Conservation (phyloP, 1,140 invertebrate genomes). For the Saccostrea glomerata region DNA sequence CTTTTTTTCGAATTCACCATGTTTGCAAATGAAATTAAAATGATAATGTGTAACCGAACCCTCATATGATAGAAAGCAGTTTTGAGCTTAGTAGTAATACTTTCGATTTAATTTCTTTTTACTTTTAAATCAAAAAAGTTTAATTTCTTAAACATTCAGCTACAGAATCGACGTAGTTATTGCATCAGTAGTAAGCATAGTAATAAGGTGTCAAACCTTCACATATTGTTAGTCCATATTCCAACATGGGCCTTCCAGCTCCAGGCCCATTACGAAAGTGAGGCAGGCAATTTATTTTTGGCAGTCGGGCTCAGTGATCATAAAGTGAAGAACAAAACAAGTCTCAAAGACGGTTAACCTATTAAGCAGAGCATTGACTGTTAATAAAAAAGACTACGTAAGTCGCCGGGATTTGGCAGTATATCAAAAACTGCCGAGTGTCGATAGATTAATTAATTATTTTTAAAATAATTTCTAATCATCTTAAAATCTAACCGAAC, state of each 20-base stretch:
- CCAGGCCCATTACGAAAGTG: conserved; percentile 22
- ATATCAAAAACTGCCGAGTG: neutral
- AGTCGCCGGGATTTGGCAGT: neutral
- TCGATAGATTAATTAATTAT: conserved; percentile 14
- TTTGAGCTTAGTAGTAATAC: too few species aligned
- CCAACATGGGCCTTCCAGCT: conserved; percentile 8
- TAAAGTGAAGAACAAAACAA: conserved; percentile 1
- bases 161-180: too few species aligned
- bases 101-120: too few species aligned
- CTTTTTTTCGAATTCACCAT: too few species aligned
- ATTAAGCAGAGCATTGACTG: neutral
- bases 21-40: too few species aligned
- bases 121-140: too few species aligned
- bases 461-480: neutral
- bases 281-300: neutral
- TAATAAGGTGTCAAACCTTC: neutral
- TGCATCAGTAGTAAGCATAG: neutral
- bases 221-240: conserved; percentile 27
- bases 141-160: too few species aligned
- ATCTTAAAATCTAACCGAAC: conserved; percentile 14
- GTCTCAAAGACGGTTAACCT: neutral
- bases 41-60: too few species aligned
- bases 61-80: too few species aligned
- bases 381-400: conserved; percentile 16
- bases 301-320: neutral